A percentile compares a stretch with the other conserved stretches of the same genome.
Conservation (phyloP, 2,113 vertebrate genomes). For the Channa argus region DNA sequence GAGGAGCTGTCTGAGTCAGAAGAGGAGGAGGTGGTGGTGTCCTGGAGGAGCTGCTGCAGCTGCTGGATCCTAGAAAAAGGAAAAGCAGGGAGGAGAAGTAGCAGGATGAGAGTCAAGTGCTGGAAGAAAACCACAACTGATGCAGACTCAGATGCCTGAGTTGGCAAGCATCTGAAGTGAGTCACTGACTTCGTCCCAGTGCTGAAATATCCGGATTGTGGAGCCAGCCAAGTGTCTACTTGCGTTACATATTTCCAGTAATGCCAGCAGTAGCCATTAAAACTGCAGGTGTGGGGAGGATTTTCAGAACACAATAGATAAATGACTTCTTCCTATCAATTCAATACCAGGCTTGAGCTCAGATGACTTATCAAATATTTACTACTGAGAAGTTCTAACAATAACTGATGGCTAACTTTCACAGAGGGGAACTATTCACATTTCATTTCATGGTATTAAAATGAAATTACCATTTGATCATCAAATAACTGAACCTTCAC, state of each 20-base stretch:
- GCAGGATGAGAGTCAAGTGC: constrained; percentile 20
- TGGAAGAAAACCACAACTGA: constrained; percentile 9
- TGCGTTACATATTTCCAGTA: constrained; percentile 12
- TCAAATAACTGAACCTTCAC: neutral
- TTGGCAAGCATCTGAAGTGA: constrained; percentile 27
- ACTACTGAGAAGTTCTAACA: neutral
- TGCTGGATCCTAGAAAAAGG: constrained; percentile 89
- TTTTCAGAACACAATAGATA: neutral
- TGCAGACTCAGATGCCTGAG: constrained; percentile 7
- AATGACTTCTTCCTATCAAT: constrained; percentile 15
- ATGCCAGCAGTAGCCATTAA: neutral
- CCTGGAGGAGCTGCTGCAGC: constrained; percentile 91
- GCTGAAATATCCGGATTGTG: no score
- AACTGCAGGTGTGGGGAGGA: constrained; percentile 14
- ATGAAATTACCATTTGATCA: neutral
- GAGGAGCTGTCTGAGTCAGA: constrained; percentile 81
- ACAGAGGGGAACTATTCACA: neutral
- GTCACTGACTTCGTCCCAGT: no score
- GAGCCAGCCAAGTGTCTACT: constrained; percentile 11
- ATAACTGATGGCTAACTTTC: neutral
- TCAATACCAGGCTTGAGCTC: neutral
- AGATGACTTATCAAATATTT: neutral
- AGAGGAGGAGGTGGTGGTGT: constrained; percentile 89
- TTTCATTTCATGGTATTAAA: neutral
- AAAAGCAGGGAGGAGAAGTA: constrained; percentile 14